Conservation (phyloP, 2,888 invertebrate species). For the Rotaria magnacalcarata region DNA sequence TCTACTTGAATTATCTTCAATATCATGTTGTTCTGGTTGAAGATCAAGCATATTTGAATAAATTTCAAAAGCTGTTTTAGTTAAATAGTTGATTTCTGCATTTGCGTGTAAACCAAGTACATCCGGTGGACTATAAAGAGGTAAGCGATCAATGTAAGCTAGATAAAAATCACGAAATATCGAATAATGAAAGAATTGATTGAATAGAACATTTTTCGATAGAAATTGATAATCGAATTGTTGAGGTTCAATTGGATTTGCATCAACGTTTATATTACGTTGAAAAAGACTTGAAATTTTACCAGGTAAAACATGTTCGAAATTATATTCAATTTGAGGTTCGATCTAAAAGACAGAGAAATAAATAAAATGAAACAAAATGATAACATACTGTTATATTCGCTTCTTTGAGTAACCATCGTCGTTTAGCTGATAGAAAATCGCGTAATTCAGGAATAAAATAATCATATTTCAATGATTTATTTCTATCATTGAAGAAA, state of each 20-base stretch:
- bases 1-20: background rate
- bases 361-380: background rate
- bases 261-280: background rate
- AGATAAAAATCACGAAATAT: constrained; percentile 37
- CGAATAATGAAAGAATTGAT: constrained; percentile 14
- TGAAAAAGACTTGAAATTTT: background rate
- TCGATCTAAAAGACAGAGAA: background rate
- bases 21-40: constrained; percentile 78
- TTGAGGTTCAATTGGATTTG: background rate
- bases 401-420: constrained; percentile 13
- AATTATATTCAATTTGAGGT: constrained; percentile 21
- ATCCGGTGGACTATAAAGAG: constrained; percentile 78
- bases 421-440: constrained; percentile 60
- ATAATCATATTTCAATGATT: constrained; percentile 72
- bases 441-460: constrained; percentile 69
- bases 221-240: background rate
- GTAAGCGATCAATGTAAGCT: constrained; percentile 74
- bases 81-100: constrained; percentile 88
- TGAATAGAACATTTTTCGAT: constrained; percentile 1
- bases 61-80: constrained; percentile 77
- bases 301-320: background rate
- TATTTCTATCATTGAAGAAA: constrained; percentile 66
- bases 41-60: constrained; percentile 79
- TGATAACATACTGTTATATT: background rate
- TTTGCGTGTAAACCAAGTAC: constrained; percentile 87